A percentile compares a stretch with the other conserved stretches of the same genome.
phyloP scores from a whole-genome alignment of 2,888 invertebrate species.

The Acholoe squamosa region DNA sequence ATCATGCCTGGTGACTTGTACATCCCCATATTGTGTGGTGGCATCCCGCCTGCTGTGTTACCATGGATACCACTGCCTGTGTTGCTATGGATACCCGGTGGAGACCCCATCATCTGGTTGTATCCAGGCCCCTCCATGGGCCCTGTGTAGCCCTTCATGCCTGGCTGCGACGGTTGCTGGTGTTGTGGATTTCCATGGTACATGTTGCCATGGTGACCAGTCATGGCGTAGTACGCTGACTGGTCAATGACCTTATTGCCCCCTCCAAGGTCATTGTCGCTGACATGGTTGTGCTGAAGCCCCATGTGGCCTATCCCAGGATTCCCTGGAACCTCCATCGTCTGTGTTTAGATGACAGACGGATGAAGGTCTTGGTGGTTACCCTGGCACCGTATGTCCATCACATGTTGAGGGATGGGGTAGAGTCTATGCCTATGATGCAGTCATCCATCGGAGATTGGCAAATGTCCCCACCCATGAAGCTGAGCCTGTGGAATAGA shows the following conservation, averaged over 20 bases:
- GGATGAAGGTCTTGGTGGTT: constrained; percentile 45
- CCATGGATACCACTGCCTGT: not conserved
- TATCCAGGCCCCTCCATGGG: constrained; percentile 15
- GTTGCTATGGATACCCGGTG: not conserved
- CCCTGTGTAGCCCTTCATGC: constrained; percentile 35
- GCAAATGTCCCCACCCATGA: not conserved
- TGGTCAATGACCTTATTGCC: constrained; percentile 48
- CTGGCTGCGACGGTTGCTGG: not conserved
- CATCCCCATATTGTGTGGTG: constrained; percentile 33
- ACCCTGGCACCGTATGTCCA: constrained; percentile 14
- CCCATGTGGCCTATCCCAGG: constrained; percentile 40
- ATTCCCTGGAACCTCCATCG: constrained; percentile 56
- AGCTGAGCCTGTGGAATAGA: not conserved
- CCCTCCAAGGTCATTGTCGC: constrained; percentile 29
- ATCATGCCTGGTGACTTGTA: constrained; percentile 53
- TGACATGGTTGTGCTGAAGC: constrained; percentile 57
- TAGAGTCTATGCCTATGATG: not conserved
- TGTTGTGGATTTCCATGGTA: constrained; percentile 44
- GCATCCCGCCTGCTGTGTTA: not conserved
- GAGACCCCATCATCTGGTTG: constrained; percentile 55
- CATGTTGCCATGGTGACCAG: constrained; percentile 43
- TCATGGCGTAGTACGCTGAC: constrained; percentile 38
- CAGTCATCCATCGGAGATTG: not conserved
- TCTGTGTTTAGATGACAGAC: constrained; percentile 10
- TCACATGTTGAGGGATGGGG: constrained; percentile 38